Percentiles rank a stretch among this genome's conserved stretches.
Evolutionary conservation across 2,113 vertebrate genomes (phyloP).

Genomic region (Serilophus lunatus): DNA sequence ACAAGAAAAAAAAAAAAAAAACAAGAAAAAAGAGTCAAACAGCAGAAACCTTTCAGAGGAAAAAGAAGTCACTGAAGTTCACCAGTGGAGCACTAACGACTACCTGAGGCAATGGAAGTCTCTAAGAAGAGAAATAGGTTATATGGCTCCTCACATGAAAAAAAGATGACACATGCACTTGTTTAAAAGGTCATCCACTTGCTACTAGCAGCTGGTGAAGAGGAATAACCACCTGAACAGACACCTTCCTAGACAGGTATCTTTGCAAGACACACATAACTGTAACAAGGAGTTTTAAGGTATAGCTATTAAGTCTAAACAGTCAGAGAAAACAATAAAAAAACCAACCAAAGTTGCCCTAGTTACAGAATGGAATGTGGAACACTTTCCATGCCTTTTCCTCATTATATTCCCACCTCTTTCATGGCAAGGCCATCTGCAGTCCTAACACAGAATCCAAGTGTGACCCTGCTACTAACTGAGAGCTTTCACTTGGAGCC

Average conservation of each 20-base stretch:
- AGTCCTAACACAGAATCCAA: neutral
- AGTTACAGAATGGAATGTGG: neutral
- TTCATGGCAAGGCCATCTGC: constrained; percentile 18
- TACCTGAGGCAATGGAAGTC: neutral
- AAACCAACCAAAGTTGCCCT: neutral
- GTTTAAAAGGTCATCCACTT: neutral
- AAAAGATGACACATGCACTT: neutral
- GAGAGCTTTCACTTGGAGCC: constrained; percentile 38
- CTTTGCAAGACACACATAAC: neutral
- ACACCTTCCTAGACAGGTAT: neutral
- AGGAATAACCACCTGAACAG: neutral
- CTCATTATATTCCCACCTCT: neutral
- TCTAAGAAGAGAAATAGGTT: neutral
- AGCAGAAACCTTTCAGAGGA: neutral
- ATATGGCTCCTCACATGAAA: neutral
- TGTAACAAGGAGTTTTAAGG: neutral
- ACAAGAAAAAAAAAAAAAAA: neutral
- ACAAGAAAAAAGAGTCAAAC: neutral
- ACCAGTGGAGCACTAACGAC: neutral
- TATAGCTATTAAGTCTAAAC: neutral
- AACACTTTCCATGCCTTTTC: neutral
- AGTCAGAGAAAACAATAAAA: neutral
- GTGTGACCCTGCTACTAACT: neutral
- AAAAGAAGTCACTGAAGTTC: neutral
- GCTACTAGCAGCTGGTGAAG: neutral